Evolutionary conservation across 2,888 invertebrate genomes (phyloP).

Genomic region (Galeopsomyia nigrocyanea): DNA sequence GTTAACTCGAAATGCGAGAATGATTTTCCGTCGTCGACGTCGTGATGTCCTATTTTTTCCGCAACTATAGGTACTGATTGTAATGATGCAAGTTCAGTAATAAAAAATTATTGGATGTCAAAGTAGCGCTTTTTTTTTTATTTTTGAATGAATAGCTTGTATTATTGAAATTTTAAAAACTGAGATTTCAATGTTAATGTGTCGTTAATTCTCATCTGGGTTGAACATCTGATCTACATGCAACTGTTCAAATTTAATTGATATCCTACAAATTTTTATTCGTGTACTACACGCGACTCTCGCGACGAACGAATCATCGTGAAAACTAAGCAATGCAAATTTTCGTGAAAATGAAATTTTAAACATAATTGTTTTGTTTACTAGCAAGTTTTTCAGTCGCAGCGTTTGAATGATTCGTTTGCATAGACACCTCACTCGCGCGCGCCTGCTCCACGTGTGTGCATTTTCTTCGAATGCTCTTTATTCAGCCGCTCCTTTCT

Average conservation of each 20-base stretch:
- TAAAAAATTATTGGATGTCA: too few species aligned
- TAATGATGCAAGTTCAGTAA: too few species aligned
- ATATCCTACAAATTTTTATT: too few species aligned
- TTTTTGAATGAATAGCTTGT: too few species aligned
- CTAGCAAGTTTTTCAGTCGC: not conserved
- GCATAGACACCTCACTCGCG: constrained; percentile 7
- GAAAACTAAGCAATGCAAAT: constrained; percentile 10
- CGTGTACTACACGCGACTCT: not conserved
- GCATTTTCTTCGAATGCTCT: not conserved
- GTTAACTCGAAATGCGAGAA: constrained; percentile 22
- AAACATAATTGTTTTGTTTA: not conserved
- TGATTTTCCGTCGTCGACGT: constrained; percentile 11
- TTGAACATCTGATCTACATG: too few species aligned
- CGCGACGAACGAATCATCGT: not conserved
- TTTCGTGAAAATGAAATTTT: not conserved
- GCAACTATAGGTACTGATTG: too few species aligned
- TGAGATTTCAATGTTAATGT: too few species aligned
- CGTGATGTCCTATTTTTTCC: not conserved
- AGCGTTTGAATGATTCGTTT: constrained; percentile 10
- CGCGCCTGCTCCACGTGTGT: not conserved
- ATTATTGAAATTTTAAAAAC: too few species aligned
- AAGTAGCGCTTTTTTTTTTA: too few species aligned
- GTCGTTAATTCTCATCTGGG: too few species aligned
- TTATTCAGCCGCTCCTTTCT: too few species aligned
- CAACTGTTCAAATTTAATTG: too few species aligned